phyloP scores from a whole-genome alignment of 2,797 vertebrate species.

The Enteromius paludinosus region DNA sequence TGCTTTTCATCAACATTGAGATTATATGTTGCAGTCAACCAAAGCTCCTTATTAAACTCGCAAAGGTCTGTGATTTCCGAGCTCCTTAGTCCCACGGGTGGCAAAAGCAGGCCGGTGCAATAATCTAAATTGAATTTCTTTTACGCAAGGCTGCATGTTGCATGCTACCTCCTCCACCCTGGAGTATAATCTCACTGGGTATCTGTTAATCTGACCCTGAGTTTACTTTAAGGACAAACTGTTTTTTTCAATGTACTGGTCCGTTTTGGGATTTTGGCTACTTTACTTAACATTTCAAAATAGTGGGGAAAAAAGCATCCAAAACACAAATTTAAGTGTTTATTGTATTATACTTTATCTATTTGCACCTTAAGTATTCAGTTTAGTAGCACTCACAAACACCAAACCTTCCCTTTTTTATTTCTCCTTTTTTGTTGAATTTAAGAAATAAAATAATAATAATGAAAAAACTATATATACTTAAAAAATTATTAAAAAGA shows the following conservation, averaged over 20 bases:
- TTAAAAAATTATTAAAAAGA: not conserved
- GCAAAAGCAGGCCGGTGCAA: constrained; percentile 42
- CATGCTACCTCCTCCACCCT: constrained; percentile 44
- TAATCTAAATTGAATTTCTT: constrained; percentile 65
- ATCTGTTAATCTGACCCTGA: constrained; percentile 53
- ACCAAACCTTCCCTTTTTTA: not conserved
- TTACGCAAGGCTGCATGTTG: constrained; percentile 51
- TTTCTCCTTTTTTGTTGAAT: not conserved
- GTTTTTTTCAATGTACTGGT: not conserved
- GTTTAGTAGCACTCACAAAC: not conserved
- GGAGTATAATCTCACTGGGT: constrained; percentile 31
- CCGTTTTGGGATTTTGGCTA: not conserved
- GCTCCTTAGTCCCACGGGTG: constrained; percentile 48
- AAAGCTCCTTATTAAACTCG: constrained; percentile 54
- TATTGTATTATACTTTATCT: too few species aligned
- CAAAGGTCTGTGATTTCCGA: constrained; percentile 44
- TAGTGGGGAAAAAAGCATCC: not conserved
- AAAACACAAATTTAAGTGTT: not conserved
- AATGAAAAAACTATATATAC: not conserved
- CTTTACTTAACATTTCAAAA: not conserved
- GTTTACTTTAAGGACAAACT: constrained; percentile 10
- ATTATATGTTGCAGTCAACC: constrained; percentile 47
- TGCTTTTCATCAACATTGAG: constrained; percentile 49
- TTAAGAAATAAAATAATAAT: not conserved
- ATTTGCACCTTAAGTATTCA: not conserved